A percentile compares a stretch with the other conserved stretches of the same genome.
Evolutionary conservation across 2,888 invertebrate species (phyloP).

Genomic region (Luffia ferchaultella): DNA sequence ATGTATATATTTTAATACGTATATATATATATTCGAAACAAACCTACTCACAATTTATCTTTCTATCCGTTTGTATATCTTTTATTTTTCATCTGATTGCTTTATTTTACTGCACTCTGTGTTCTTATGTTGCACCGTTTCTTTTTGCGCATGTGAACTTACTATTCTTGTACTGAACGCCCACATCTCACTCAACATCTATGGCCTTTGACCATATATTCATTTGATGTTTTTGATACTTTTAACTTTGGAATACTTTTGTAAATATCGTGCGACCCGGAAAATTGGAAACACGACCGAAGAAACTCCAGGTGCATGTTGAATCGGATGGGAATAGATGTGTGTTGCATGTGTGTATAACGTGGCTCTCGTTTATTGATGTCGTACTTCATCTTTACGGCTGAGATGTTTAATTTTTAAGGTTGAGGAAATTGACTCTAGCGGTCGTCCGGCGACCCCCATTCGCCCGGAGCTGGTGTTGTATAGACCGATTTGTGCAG

Average conservation of each 20-base stretch:
- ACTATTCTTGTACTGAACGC: background rate
- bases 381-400: conserved; percentile 59
- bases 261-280: background rate
- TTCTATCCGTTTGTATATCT: too few species aligned
- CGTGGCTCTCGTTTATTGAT: conserved; percentile 47
- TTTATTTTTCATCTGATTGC: background rate
- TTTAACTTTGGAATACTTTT: background rate
- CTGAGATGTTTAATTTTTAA: conserved; percentile 56
- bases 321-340: conserved; percentile 34
- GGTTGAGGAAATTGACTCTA: conserved; percentile 61
- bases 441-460: conserved; percentile 45
- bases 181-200: background rate
- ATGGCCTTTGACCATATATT: too few species aligned
- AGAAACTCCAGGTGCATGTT: background rate
- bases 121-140: background rate
- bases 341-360: conserved; percentile 65
- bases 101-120: background rate
- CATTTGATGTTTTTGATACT: too few species aligned
- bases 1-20: too few species aligned
- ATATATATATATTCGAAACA: too few species aligned
- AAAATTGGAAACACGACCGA: background rate
- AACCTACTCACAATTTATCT: too few species aligned
- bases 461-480: conserved; percentile 37
- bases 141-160: background rate
- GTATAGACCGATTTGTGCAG: conserved; percentile 28